Evolutionary conservation across 2,888 invertebrate genomes (phyloP).

Genomic region (Netelia virgata): DNA sequence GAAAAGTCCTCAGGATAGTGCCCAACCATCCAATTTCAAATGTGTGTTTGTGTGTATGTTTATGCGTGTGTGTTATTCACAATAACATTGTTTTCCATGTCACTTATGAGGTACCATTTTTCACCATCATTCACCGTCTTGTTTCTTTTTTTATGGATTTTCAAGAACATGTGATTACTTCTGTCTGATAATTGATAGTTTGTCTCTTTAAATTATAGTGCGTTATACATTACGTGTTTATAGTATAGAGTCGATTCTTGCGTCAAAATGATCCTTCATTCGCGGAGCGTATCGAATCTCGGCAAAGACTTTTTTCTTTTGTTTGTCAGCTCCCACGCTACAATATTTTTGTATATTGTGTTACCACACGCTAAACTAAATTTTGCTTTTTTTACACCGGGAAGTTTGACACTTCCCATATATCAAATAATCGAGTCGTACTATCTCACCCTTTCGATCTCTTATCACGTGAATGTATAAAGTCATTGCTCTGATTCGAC

Average conservation of each 20-base stretch:
- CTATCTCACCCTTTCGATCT: not conserved
- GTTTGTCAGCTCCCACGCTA: not conserved
- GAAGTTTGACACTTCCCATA: constrained; percentile 21
- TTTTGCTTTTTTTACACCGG: constrained; percentile 45
- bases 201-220: constrained; percentile 80
- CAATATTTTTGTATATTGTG: constrained; percentile 34
- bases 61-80: constrained; percentile 73
- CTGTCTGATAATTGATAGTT: constrained; percentile 71
- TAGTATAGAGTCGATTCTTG: constrained; percentile 78
- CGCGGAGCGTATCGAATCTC: constrained; percentile 59
- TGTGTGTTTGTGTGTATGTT: constrained; percentile 32
- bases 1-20: constrained; percentile 52
- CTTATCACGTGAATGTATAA: constrained; percentile 60
- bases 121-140: constrained; percentile 67
- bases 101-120: constrained; percentile 64
- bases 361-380: constrained; percentile 26
- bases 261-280: constrained; percentile 79
- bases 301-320: constrained; percentile 44
- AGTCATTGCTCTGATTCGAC: constrained; percentile 55
- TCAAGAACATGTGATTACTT: constrained; percentile 73
- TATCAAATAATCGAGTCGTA: constrained; percentile 37
- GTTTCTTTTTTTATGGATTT: constrained; percentile 64
- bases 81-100: constrained; percentile 76
- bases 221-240: constrained; percentile 80
- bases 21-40: constrained; percentile 55